Conservation (phyloP, 1,140 invertebrate genomes). For the Leptinotarsa lineolata region DNA sequence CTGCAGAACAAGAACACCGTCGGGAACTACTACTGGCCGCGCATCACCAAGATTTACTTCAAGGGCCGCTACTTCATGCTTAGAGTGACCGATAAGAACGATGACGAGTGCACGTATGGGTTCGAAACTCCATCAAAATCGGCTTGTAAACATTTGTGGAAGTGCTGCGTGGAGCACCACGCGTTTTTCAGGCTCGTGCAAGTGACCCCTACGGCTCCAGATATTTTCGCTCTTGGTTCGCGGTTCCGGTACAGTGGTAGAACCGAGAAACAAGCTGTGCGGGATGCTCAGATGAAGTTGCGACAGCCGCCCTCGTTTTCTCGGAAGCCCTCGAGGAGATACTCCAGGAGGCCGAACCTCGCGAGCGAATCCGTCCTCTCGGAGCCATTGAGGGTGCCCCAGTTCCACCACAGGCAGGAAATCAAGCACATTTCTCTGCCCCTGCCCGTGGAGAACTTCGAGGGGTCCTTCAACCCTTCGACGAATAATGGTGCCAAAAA, state of each 20-base stretch:
- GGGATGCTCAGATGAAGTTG: slow-evolving; percentile 64
- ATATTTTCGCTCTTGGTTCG: slow-evolving; percentile 74
- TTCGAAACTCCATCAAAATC: slow-evolving; percentile 93
- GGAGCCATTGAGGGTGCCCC: slow-evolving; percentile 14
- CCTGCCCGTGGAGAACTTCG: slow-evolving; percentile 58
- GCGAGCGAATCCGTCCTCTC: neutral
- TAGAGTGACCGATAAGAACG: slow-evolving; percentile 92
- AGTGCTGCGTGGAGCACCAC: slow-evolving; percentile 97
- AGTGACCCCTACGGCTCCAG: slow-evolving; percentile 69
- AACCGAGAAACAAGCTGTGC: slow-evolving; percentile 67
- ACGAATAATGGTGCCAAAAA: slow-evolving; percentile 46
- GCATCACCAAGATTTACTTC: slow-evolving; percentile 94
- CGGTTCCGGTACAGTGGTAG: slow-evolving; percentile 67
- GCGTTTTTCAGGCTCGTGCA: slow-evolving; percentile 94
- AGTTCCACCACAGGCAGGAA: slow-evolving; percentile 58
- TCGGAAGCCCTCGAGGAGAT: slow-evolving; percentile 85
- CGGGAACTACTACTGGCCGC: slow-evolving; percentile 98
- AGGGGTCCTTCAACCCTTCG: slow-evolving; percentile 40
- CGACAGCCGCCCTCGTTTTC: slow-evolving; percentile 81
- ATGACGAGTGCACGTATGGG: slow-evolving; percentile 93
- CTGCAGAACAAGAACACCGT: slow-evolving; percentile 95
- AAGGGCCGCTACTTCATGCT: slow-evolving; percentile 97
- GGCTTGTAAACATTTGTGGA: slow-evolving; percentile 97
- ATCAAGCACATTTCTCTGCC: slow-evolving; percentile 66
- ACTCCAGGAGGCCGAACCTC: slow-evolving; percentile 59